Base-by-base conservation (phyloP, 2,888 invertebrate genomes). In the Emmelina monodactyla region DNA sequence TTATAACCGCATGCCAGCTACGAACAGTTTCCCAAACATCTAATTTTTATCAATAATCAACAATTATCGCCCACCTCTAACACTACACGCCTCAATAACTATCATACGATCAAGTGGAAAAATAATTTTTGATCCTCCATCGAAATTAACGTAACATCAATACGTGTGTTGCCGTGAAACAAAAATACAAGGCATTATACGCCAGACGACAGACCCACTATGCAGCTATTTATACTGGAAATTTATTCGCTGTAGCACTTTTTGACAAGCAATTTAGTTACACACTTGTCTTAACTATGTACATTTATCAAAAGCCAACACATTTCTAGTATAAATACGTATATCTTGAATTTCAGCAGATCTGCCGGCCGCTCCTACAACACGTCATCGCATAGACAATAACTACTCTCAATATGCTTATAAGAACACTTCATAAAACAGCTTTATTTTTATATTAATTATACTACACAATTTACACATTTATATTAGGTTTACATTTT, bases 351-450 rank as follows among this genome's bases (percentile, higher is more conserved):
- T 31, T 35, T 22, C 32, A 34, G 34, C 28, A 40, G 32, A 22
- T 32, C 31, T 30, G 37, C 33, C 41, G 38, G 15, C 16, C 37
- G 37, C 31, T 14, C 14, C 32, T 28, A 13, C 15, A 10, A 15
- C 12, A 33, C 13, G n/a, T 34, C 42, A 46, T 48, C 53, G 55
- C 56, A 58, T 60, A 59, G 58, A 57, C 53, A 51, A 51, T 51
- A 57, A 49, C 60, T 59, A 58, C 58, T 61, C 63, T 61, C 64
- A 66, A 51, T 68, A 70, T 50, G 64, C 66, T 69, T 75, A 76
- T 78, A 75, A 76, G 78, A 78, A 79, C 78, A 78, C 75, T 78
- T 76, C 64, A 71, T 73, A 69, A 72, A 79, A 75, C 76, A 71
- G 75, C 70, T 69, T 11, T 76, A 71, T 73, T 69, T 65, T 55